Percentiles rank a stretch among this genome's conserved stretches.
Conservation (phyloP, 2,113 vertebrate species). For the Hypanus sabinus region DNA sequence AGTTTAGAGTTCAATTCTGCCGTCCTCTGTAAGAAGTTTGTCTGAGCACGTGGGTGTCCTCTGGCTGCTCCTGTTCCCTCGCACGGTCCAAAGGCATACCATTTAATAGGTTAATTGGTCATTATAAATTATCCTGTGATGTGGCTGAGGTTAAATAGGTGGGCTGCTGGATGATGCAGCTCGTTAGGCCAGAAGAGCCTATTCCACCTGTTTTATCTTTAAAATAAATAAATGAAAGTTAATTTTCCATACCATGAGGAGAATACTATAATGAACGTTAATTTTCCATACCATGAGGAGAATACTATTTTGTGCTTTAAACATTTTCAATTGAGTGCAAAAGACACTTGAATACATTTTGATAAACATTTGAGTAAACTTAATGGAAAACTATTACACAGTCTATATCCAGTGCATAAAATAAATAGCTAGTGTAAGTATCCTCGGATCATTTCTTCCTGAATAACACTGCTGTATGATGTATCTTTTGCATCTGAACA, state of each 20-base stretch:
- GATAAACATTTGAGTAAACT: not conserved
- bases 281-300: not conserved
- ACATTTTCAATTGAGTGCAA: not conserved
- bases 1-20: too few relatives aligned
- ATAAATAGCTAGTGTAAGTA: not conserved
- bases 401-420: not conserved
- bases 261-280: not conserved
- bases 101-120: too few relatives aligned
- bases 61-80: too few relatives aligned
- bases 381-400: not conserved
- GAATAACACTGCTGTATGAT: not conserved
- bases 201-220: too few relatives aligned
- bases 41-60: too few relatives aligned
- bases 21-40: too few relatives aligned
- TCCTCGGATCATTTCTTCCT: constrained; percentile 18
- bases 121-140: too few relatives aligned
- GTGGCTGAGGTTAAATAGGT: too few relatives aligned
- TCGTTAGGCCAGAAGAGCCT: too few relatives aligned
- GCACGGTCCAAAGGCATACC: too few relatives aligned
- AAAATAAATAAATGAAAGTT: too few relatives aligned
- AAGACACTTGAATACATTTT: not conserved
- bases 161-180: too few relatives aligned
- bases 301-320: not conserved
- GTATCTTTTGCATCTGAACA: not conserved
- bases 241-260: not conserved